These are phyloP conservation scores for Aleiodes testaceus DNA, from an alignment of 2,888 invertebrate species.

Conservation along the genomic window DNA sequence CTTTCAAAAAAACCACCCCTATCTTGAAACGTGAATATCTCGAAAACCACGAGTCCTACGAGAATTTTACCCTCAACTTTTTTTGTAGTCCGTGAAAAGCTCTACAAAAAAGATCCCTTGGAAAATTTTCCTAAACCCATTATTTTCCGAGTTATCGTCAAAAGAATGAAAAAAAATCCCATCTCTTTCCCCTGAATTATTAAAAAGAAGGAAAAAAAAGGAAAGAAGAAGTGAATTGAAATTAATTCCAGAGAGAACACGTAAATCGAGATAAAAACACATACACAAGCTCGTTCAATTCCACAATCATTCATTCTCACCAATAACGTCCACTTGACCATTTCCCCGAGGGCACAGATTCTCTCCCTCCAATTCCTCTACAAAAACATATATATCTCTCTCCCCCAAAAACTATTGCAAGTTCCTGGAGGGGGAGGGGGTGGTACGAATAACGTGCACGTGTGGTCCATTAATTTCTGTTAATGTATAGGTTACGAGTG, in stretches of 20 bases:
- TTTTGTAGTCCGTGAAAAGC: too few relatives aligned
- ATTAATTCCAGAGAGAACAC: slow-evolving; percentile 16
- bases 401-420: neutral
- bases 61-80: too few relatives aligned
- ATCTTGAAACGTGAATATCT: too few relatives aligned
- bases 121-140: too few relatives aligned
- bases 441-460: slow-evolving; percentile 57
- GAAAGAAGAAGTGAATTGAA: neutral
- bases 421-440: too few relatives aligned
- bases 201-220: slow-evolving; percentile 3
- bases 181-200: too few relatives aligned
- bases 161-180: too few relatives aligned
- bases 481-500: slow-evolving; percentile 43
- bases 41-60: too few relatives aligned
- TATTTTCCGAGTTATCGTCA: too few relatives aligned
- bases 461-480: slow-evolving; percentile 64
- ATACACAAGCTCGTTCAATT: slow-evolving; percentile 5
- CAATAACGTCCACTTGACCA: neutral
- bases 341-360: slow-evolving; percentile 2
- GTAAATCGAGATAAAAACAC: slow-evolving; percentile 32
- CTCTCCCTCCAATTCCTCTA: neutral
- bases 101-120: too few relatives aligned
- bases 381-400: slow-evolving; percentile 14
- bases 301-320: neutral
- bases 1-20: too few relatives aligned